Evolutionary conservation across 2,797 vertebrate species (phyloP).

Genomic region (Pangasius djambal): DNA sequence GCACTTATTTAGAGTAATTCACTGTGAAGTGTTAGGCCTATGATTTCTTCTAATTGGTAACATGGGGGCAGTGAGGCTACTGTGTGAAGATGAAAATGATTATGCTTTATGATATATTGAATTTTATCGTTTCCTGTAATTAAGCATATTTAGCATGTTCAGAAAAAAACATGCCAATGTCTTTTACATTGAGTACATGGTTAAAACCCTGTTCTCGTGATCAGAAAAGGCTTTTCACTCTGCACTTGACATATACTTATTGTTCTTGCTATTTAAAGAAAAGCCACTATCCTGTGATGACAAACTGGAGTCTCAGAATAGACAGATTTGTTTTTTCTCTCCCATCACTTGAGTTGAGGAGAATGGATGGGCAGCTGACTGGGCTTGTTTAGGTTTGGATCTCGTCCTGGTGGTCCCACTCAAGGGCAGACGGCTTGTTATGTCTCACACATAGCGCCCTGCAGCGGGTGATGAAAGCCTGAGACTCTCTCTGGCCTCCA

Average conservation of each 20-base stretch:
- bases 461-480: slow-evolving; percentile 42
- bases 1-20: background rate
- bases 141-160: background rate
- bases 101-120: background rate
- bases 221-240: slow-evolving; percentile 2
- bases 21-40: background rate
- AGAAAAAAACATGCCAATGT: background rate
- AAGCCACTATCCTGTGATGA: slow-evolving; percentile 24
- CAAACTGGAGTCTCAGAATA: background rate
- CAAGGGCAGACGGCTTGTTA: slow-evolving; percentile 65
- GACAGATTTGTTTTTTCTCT: slow-evolving; percentile 48
- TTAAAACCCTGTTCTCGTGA: background rate
- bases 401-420: slow-evolving; percentile 63
- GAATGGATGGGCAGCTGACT: slow-evolving; percentile 61
- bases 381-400: slow-evolving; percentile 69
- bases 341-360: slow-evolving; percentile 54
- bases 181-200: background rate
- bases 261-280: slow-evolving; percentile 28
- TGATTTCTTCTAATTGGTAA: background rate
- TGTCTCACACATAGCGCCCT: slow-evolving; percentile 58
- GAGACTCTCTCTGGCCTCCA: slow-evolving; percentile 22
- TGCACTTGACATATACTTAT: background rate
- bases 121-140: background rate
- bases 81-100: background rate
- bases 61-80: background rate